phyloP scores from a whole-genome alignment of 2,113 vertebrate genomes.

The Leuciscus idus region DNA sequence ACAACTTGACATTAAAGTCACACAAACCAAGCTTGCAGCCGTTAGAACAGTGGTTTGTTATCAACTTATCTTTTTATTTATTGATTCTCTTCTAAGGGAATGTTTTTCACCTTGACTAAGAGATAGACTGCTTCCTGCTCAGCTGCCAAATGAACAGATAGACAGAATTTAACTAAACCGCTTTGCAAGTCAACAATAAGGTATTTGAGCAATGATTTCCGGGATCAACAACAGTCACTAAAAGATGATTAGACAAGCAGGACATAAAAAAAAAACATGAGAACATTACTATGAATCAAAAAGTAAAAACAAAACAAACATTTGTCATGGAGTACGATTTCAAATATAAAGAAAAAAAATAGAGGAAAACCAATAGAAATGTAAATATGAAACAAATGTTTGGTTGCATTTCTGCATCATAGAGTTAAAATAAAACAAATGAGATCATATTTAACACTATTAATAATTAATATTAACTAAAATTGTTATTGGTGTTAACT shows the following conservation, averaged over 20 bases:
- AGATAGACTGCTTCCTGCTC: background rate
- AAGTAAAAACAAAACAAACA: background rate
- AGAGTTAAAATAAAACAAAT: background rate
- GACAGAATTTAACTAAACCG: background rate
- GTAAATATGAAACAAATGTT: background rate
- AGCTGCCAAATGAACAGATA: background rate
- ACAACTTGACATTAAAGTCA: background rate
- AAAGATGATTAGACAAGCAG: background rate
- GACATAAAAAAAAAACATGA: background rate
- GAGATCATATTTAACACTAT: background rate
- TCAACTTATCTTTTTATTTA: background rate
- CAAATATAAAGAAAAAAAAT: background rate
- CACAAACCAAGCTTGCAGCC: background rate
- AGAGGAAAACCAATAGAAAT: background rate
- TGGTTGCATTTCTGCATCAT: background rate
- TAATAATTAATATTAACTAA: too few species aligned
- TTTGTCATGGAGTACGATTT: background rate
- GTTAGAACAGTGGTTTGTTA: background rate
- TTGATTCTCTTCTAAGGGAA: background rate
- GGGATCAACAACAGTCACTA: background rate
- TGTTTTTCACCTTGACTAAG: conserved; percentile 1
- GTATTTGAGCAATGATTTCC: background rate
- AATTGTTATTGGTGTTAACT: too few species aligned
- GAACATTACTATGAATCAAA: background rate
- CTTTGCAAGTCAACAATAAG: background rate